Conservation (phyloP, 2,113 vertebrate genomes). For the Brachypteracias leptosomus region DNA sequence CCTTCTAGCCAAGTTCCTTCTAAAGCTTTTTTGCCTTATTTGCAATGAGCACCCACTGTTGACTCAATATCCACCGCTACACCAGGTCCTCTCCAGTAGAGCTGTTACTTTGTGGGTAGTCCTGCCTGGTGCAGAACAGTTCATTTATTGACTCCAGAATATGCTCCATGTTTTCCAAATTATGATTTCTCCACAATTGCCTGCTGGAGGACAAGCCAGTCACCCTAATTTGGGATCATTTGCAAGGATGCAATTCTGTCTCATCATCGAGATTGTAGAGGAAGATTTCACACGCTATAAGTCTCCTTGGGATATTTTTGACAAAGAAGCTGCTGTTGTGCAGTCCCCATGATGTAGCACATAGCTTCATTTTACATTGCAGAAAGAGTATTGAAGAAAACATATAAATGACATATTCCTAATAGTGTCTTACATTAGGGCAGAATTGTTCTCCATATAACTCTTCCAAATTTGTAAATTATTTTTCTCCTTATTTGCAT, state of each 20-base stretch:
- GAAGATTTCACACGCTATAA: background rate
- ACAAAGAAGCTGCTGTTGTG: background rate
- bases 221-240: background rate
- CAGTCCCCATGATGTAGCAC: background rate
- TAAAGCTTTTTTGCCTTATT: background rate
- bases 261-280: background rate
- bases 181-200: background rate
- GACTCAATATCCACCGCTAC: background rate
- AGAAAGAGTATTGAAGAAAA: background rate
- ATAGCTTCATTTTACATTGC: background rate
- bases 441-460: background rate
- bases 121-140: background rate
- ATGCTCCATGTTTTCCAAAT: background rate
- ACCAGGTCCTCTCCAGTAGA: background rate
- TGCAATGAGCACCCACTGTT: background rate
- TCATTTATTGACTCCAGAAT: background rate
- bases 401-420: background rate
- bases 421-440: background rate
- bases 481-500: constrained; percentile 17
- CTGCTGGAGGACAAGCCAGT: background rate
- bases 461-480: background rate
- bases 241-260: background rate
- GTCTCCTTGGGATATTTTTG: background rate
- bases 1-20: background rate
- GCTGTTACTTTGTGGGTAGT: background rate